Evolutionary conservation across 2,797 vertebrate genomes (phyloP).

Genomic region (Mormyrops attenuatus): DNA sequence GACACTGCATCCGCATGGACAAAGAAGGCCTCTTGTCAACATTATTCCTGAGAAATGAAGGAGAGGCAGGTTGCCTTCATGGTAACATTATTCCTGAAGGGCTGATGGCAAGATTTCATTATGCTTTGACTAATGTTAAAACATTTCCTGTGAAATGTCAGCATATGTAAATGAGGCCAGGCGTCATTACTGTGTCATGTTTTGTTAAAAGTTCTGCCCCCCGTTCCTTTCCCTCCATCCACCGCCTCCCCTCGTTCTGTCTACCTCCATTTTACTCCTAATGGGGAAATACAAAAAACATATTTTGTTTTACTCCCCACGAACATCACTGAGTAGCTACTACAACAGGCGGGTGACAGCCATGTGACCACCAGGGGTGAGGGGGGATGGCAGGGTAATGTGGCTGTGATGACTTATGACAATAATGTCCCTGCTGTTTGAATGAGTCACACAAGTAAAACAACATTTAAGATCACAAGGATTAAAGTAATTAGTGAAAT

Average conservation of each 20-base stretch:
- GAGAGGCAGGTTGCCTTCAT: constrained; percentile 97
- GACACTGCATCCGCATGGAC: constrained; percentile 26
- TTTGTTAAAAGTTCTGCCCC: constrained; percentile 82
- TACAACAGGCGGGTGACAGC: not conserved
- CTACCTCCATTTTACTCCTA: constrained; percentile 13
- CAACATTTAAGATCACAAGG: not conserved
- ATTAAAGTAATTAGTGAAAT: not conserved
- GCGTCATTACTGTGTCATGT: constrained; percentile 74
- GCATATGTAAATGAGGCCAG: constrained; percentile 93
- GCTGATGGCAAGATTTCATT: constrained; percentile 99
- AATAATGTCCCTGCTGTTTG: not conserved
- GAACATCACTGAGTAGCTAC: constrained; percentile 11
- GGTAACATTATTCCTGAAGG: constrained; percentile 98
- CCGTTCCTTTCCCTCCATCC: constrained; percentile 49
- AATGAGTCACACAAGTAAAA: not conserved
- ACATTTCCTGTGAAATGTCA: constrained; percentile 99
- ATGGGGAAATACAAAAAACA: not conserved
- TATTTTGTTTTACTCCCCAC: not conserved
- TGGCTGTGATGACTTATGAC: not conserved
- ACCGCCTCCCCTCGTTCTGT: constrained; percentile 42
- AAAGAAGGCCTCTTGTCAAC: constrained; percentile 62
- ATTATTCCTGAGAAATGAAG: constrained; percentile 87
- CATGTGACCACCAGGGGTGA: not conserved
- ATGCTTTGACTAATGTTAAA: constrained; percentile 89
- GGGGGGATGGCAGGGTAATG: not conserved